These are phyloP conservation scores for Macrostomum lignano DNA, from an alignment of 1,140 invertebrate species.

Conservation along the genomic window DNA sequence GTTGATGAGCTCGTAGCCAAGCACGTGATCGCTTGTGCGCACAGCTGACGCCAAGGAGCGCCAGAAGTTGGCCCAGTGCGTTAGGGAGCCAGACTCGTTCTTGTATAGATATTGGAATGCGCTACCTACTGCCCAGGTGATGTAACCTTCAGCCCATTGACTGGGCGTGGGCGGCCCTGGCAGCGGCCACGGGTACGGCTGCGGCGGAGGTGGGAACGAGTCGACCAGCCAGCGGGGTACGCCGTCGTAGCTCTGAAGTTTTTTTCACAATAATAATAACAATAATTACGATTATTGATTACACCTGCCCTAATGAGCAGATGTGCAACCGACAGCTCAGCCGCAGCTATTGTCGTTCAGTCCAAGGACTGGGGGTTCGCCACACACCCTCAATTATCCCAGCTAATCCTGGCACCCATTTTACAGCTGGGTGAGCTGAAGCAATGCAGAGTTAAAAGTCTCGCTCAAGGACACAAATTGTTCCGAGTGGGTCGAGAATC, in stretches of 20 bases:
- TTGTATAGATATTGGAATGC: slow-evolving; percentile 13
- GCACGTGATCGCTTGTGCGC: slow-evolving; percentile 8
- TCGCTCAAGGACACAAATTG: too few relatives aligned
- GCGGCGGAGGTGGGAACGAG: slow-evolving; percentile 8
- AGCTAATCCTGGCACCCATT: too few relatives aligned
- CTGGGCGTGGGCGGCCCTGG: slow-evolving; percentile 2
- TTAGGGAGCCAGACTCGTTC: slow-evolving; percentile 8
- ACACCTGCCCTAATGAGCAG: too few relatives aligned
- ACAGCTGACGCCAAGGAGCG: slow-evolving; percentile 9
- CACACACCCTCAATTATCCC: too few relatives aligned
- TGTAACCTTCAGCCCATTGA: slow-evolving; percentile 9
- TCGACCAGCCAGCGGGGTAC: slow-evolving; percentile 12
- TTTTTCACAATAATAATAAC: too few relatives aligned
- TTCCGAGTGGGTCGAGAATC: too few relatives aligned
- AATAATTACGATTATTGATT: too few relatives aligned
- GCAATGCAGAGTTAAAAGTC: too few relatives aligned
- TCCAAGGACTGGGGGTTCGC: too few relatives aligned
- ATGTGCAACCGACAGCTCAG: too few relatives aligned
- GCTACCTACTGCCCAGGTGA: slow-evolving; percentile 10
- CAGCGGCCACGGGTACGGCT: slow-evolving; percentile 12
- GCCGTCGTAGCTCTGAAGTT: slow-evolving; percentile 13
- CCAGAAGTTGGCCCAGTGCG: slow-evolving; percentile 11
- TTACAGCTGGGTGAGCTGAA: too few relatives aligned
- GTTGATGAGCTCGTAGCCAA: slow-evolving; percentile 14
- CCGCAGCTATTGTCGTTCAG: too few relatives aligned